Conservation (phyloP, 2,113 vertebrate species). For the Cephalopterus ornatus region DNA sequence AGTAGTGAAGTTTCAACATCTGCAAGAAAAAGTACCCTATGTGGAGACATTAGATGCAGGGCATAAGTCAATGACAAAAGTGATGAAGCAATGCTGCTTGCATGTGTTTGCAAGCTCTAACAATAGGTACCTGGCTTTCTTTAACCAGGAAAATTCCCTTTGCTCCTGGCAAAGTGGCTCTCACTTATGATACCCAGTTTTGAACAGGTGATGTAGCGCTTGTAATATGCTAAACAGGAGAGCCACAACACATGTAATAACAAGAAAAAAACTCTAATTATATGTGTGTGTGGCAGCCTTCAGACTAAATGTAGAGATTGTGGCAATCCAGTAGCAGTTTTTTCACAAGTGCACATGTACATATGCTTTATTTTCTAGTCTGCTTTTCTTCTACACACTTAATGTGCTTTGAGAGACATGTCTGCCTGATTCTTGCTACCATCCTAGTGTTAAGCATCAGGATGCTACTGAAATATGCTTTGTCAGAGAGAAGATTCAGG, state of each 20-base stretch:
- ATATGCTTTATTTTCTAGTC: neutral
- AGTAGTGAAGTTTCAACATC: neutral
- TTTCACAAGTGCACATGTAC: neutral
- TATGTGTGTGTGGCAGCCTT: neutral
- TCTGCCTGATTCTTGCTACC: neutral
- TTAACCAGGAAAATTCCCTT: neutral
- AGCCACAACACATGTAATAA: neutral
- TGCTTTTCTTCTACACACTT: neutral
- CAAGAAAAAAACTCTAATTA: neutral
- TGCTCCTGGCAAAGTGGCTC: neutral
- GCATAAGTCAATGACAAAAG: neutral
- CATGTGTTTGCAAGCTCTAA: neutral
- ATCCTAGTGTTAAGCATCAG: neutral
- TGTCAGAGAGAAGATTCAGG: neutral
- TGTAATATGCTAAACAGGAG: neutral
- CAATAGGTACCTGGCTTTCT: neutral
- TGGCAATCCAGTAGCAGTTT: neutral
- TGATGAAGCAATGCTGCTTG: neutral
- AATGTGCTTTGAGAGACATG: neutral
- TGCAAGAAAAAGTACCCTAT: neutral
- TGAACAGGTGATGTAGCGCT: neutral
- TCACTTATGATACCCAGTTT: rapidly evolving
- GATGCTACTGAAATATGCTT: neutral
- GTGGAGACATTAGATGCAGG: neutral
- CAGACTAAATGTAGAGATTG: neutral